Conservation (phyloP, 2,113 vertebrate species). For the Oreochromis tanganicae region DNA sequence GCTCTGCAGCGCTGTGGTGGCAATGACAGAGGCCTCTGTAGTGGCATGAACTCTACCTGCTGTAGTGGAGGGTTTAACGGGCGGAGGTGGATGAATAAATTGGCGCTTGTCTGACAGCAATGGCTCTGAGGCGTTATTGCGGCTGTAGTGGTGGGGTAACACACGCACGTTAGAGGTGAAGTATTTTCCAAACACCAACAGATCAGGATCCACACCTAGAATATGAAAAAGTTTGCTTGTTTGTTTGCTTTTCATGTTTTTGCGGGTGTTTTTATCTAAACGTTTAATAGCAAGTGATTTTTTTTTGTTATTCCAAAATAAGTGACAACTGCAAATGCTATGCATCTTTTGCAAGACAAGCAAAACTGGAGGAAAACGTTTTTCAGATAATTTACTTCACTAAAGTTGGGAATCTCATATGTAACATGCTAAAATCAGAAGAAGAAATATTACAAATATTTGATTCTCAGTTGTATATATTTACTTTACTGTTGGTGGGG, state of each 20-base stretch:
- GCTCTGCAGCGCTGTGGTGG: neutral
- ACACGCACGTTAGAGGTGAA: slow-evolving; percentile 67
- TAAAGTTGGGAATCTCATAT: neutral
- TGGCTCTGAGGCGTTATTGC: slow-evolving; percentile 68
- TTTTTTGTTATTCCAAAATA: neutral
- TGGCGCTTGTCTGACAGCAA: slow-evolving; percentile 71
- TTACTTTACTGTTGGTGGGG: neutral
- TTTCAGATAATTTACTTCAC: neutral
- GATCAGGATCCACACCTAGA: slow-evolving; percentile 87
- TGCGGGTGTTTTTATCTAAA: neutral
- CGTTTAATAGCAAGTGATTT: neutral
- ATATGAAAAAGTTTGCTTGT: neutral
- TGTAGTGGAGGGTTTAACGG: neutral
- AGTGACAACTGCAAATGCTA: neutral
- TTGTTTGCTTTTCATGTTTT: neutral
- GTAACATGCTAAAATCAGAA: neutral
- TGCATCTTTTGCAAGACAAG: neutral
- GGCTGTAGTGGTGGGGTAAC: slow-evolving; percentile 61
- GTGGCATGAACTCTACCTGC: neutral
- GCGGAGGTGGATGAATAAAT: slow-evolving; percentile 54
- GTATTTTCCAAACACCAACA: slow-evolving; percentile 86
- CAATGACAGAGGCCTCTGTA: neutral
- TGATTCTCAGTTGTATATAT: neutral
- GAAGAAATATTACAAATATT: neutral
- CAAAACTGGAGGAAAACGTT: neutral